Conservation (phyloP, 2,888 invertebrate species). For the Frankliniella intonsa region DNA sequence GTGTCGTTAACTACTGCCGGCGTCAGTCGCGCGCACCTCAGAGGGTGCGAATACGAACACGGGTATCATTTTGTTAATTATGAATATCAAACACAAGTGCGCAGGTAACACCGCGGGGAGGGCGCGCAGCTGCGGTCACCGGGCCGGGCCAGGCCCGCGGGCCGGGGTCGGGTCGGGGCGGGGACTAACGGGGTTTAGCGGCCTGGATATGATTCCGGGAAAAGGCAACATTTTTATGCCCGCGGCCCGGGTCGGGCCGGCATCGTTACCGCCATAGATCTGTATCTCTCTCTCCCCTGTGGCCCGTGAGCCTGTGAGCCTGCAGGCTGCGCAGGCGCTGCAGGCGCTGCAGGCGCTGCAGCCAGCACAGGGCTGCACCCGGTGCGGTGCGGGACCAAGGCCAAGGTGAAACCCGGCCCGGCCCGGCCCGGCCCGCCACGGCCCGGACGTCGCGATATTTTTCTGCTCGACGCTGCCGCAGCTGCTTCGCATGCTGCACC, state of each 20-base stretch:
- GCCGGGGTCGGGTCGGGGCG: not conserved
- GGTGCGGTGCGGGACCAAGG: not conserved
- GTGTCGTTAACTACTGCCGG: too few species aligned
- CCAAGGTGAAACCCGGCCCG: conserved; percentile 9
- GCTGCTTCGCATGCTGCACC: not conserved
- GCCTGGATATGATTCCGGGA: not conserved
- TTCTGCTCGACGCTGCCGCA: not conserved
- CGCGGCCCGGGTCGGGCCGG: not conserved
- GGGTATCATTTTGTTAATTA: too few species aligned
- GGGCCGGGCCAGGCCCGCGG: not conserved
- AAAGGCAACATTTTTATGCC: not conserved
- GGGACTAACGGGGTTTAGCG: not conserved
- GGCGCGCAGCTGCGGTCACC: not conserved
- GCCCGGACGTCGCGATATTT: not conserved
- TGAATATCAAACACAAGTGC: too few species aligned
- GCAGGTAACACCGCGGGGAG: too few species aligned
- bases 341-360: not conserved
- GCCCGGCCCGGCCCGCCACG: not conserved
- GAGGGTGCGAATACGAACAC: too few species aligned
- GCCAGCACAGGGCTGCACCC: not conserved
- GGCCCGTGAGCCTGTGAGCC: too few species aligned
- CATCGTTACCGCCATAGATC: not conserved
- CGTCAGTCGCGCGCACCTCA: too few species aligned
- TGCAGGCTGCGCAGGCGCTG: not conserved
- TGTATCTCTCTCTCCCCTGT: not conserved